Conservation (phyloP, 2,888 invertebrate species). For the Eupithecia pulchellata region DNA sequence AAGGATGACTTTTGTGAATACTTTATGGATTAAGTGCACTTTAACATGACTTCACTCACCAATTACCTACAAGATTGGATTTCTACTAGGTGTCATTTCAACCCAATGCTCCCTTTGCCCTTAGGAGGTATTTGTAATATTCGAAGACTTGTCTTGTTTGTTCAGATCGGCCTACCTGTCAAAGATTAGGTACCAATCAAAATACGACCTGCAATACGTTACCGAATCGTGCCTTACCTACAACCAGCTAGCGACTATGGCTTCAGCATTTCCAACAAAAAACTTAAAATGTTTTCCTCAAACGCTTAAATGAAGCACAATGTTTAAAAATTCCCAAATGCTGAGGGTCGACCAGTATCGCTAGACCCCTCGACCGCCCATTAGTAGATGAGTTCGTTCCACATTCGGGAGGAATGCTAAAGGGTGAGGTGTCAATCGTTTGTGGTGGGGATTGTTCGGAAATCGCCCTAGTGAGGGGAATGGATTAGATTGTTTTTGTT, state of each 20-base stretch:
- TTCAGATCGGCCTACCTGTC: not conserved
- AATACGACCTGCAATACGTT: too few relatives aligned
- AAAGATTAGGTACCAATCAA: too few relatives aligned
- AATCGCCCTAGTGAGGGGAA: slow-evolving; percentile 13
- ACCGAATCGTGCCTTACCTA: not conserved
- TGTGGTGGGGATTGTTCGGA: slow-evolving; percentile 17
- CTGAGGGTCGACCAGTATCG: not conserved
- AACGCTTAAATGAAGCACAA: slow-evolving; percentile 10
- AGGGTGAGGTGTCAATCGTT: slow-evolving; percentile 19
- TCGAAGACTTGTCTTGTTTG: slow-evolving; percentile 1
- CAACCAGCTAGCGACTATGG: not conserved
- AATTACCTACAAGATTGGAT: too few relatives aligned
- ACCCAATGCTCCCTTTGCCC: not conserved
- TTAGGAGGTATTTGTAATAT: not conserved
- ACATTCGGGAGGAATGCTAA: slow-evolving; percentile 9
- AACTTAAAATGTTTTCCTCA: slow-evolving; percentile 5
- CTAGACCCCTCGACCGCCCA: slow-evolving; percentile 4
- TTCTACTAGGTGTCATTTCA: not conserved
- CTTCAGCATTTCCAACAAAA: not conserved
- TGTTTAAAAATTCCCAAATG: slow-evolving; percentile 9
- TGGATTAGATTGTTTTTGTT: not conserved
- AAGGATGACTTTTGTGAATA: not conserved
- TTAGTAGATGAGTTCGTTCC: slow-evolving; percentile 4
- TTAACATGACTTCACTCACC: not conserved
- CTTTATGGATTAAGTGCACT: not conserved